These are phyloP conservation scores for Stomatorhinus walkeri DNA, from an alignment of 2,797 vertebrate species.

Conservation along the genomic window DNA sequence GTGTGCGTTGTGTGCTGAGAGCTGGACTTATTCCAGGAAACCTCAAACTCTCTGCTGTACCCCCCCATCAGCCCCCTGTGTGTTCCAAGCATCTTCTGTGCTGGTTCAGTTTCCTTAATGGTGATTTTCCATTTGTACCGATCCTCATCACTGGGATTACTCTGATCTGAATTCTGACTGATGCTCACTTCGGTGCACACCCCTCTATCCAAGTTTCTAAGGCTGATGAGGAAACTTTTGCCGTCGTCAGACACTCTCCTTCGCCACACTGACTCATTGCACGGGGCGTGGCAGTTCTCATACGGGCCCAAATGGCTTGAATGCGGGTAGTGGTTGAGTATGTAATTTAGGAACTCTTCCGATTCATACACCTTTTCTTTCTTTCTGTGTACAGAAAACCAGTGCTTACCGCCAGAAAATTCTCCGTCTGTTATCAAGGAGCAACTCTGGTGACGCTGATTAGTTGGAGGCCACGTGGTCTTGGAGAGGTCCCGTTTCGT, in stretches of 20 bases:
- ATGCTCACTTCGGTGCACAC: conserved; percentile 20
- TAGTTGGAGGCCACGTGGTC: not conserved
- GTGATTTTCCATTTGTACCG: conserved; percentile 28
- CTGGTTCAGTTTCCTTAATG: conserved; percentile 11
- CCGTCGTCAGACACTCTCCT: conserved; percentile 23
- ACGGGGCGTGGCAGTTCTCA: not conserved
- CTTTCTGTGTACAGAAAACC: conserved; percentile 12
- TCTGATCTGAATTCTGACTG: conserved; percentile 8
- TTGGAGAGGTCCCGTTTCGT: not conserved
- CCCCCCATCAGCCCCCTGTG: not conserved
- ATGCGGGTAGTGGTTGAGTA: conserved; percentile 60
- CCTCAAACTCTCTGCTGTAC: conserved; percentile 19
- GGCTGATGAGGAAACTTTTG: conserved; percentile 20
- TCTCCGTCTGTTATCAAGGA: not conserved
- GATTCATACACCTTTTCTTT: conserved; percentile 61
- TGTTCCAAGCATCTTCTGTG: not conserved
- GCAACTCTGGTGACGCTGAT: not conserved
- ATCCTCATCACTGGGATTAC: conserved; percentile 3
- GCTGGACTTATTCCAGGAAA: conserved; percentile 23
- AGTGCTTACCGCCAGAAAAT: not conserved
- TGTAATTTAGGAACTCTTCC: conserved; percentile 64
- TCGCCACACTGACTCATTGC: conserved; percentile 13
- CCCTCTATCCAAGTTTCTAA: conserved; percentile 14
- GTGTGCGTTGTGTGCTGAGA: not conserved
- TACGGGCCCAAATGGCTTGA: conserved; percentile 53